Evolutionary conservation across 2,113 vertebrate species (phyloP), one percentile per base, ranked within the genome.

Genomic region (Gymnarchus niloticus): DNA sequence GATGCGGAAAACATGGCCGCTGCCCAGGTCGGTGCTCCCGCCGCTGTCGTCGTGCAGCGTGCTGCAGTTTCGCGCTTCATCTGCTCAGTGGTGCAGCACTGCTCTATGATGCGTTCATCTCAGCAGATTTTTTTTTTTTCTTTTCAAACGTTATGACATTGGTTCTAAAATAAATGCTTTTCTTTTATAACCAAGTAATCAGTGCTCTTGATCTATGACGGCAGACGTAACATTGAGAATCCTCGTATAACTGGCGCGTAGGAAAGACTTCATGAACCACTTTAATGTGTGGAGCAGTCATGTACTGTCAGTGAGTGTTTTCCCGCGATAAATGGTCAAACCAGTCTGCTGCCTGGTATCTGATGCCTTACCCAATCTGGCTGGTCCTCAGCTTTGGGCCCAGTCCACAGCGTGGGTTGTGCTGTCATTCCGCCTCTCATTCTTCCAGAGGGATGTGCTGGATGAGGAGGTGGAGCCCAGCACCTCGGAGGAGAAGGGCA

Each of bases 1-100:
- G 98, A 99, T 86, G 98, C 97, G 1, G 97, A 99, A 81, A 97
- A 98, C 91, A 96, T 99, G 96, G 97, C 97, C 37, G 97, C 98
- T 37, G 98, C 97, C 85, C 97, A 99, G 96, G 98, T 99, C 48
- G 9, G 8, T 25, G 17, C 25, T 19, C n/a, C n/a, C 23, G 2
- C 23, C 37, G 46, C 23, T 9, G 21, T 7, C 21, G 37, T 0
- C 44, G 37, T 33, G 17, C 28, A 12, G 2, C 33, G 6, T 6
- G 1, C 65, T 73, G 65, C 76, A 3, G 76, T 78, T 78, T 48
- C 23, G 41, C 23, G 23, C 0, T 54, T 54, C 52, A 14, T 54
- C 14, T 6, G 6, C 52, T 7, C 52, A 54, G n/a, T 54, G 52
- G 52, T 54, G 52, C 52, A 54, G 52, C 6, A 14, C 52, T 54